Base-by-base conservation (phyloP, 2,797 vertebrate genomes). In the Diceros bicornis region DNA sequence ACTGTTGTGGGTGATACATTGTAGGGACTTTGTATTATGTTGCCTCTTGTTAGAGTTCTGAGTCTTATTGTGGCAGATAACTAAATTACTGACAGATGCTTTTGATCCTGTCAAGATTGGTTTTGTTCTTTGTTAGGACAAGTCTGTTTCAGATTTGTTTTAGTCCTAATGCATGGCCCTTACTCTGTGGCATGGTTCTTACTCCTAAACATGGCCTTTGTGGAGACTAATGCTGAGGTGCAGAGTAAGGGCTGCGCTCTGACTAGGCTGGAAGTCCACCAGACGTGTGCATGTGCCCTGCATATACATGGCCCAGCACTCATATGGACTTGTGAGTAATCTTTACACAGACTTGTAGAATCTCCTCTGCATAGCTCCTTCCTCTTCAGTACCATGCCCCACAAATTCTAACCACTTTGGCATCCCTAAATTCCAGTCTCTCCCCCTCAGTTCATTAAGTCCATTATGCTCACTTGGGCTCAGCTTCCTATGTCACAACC, bases 131-230 rank as follows among this genome's bases (percentile, higher is more conserved):
- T 94, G 62, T 66, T 77, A 74, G 52, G 10, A 18, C 6, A 23
- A 50, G 27, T 88, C 69, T 61, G 2, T 66, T 78, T 97, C n/a
- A 47, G 32, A 68, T 83, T 94, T 66, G 20, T 89, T 92, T 90
- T 41, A 62, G 23, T 55, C 37, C 13, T 72, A 61, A 25, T 66
- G 44, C 11, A 7, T 92, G 37, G 0, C 16, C 34, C 52, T 79
- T 69, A 55, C 7, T 77, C 64, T 89, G 4, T 86, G 16, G 23
- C 23, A 8, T 34, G 52, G 44, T 64, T 64, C 55, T 78, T 61
- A n/a, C 32, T 94, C 20, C 29, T 75, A 75, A 23, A 74, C 52
- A 32, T 68, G 75, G 29, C 72, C 44, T 83, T 61, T 83, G 10
- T 69, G 29, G 8, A 66, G 50, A 69, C 64, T 11, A 93, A 81